phyloP scores from a whole-genome alignment of 2,888 invertebrate species.

The Chrysolina americana region DNA sequence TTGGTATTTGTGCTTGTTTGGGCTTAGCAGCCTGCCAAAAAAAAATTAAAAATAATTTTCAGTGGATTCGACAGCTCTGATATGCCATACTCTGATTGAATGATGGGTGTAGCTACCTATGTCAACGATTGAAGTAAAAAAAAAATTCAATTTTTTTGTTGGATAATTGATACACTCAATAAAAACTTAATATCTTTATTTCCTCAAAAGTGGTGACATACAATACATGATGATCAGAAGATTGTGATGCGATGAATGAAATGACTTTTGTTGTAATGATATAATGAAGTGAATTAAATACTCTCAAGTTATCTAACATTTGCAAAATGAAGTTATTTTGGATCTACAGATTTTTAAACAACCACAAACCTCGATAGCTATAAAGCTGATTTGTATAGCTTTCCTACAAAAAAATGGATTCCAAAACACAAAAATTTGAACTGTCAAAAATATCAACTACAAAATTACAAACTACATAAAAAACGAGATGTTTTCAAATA shows the following conservation, averaged over 20 bases:
- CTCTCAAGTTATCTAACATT: neutral
- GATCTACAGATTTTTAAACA: slow-evolving; percentile 1
- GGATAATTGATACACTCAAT: neutral
- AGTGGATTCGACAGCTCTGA: too few relatives aligned
- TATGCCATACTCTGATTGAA: too few relatives aligned
- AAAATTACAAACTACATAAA: slow-evolving; percentile 23
- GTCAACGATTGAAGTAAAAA: too few relatives aligned
- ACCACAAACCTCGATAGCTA: neutral
- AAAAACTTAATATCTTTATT: slow-evolving; percentile 9
- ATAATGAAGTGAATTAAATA: neutral
- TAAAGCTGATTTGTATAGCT: neutral
- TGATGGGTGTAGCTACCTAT: too few relatives aligned
- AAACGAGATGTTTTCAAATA: slow-evolving; percentile 4
- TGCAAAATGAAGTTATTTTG: neutral
- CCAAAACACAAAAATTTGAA: neutral
- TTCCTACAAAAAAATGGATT: neutral
- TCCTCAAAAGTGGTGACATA: neutral
- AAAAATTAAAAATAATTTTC: too few relatives aligned
- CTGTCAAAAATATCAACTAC: slow-evolving; percentile 10
- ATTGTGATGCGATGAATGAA: neutral
- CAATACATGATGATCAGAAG: neutral
- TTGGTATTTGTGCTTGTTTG: too few relatives aligned
- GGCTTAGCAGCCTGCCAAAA: too few relatives aligned
- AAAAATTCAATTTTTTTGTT: too few relatives aligned
- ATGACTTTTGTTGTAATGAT: neutral